phyloP scores from a whole-genome alignment of 2,797 vertebrate genomes.

The Harpagifer antarcticus region DNA sequence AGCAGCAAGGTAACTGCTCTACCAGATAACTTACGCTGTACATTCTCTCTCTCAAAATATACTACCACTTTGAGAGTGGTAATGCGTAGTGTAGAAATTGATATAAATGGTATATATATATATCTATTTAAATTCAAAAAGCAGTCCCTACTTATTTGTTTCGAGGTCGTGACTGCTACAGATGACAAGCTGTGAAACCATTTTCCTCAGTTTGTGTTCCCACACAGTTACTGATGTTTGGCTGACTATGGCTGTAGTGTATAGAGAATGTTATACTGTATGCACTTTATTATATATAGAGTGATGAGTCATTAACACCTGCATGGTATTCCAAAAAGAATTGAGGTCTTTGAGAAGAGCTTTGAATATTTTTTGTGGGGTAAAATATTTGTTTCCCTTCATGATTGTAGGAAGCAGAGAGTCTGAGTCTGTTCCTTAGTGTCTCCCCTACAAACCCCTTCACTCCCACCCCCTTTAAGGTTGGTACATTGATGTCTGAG shows the following conservation, averaged over 20 bases:
- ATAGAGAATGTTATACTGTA: conserved; percentile 21
- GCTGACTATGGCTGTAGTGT: conserved; percentile 16
- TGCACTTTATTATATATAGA: conserved; percentile 33
- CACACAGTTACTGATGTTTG: conserved; percentile 35
- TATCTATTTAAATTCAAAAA: conserved; percentile 16
- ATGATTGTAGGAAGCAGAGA: conserved; percentile 85
- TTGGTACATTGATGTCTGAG: conserved; percentile 79
- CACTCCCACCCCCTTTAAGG: conserved; percentile 95
- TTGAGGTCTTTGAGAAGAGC: neutral
- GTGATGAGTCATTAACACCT: conserved; percentile 66
- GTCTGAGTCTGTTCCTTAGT: conserved; percentile 86
- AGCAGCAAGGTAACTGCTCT: conserved; percentile 69
- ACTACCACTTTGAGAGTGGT: neutral
- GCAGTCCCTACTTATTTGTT: conserved; percentile 17
- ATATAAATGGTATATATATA: conserved; percentile 9
- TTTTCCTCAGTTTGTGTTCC: conserved; percentile 31
- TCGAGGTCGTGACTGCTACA: conserved; percentile 6
- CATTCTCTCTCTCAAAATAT: too few relatives aligned
- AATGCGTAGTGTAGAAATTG: neutral
- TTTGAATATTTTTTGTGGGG: conserved; percentile 16
- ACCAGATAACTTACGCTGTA: neutral
- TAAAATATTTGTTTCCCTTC: conserved; percentile 81
- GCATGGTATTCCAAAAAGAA: conserved; percentile 39
- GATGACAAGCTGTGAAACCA: conserved; percentile 25
- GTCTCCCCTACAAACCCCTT: conserved; percentile 93